Conservation (phyloP, 2,888 invertebrate genomes). For the Villa cingulata region DNA sequence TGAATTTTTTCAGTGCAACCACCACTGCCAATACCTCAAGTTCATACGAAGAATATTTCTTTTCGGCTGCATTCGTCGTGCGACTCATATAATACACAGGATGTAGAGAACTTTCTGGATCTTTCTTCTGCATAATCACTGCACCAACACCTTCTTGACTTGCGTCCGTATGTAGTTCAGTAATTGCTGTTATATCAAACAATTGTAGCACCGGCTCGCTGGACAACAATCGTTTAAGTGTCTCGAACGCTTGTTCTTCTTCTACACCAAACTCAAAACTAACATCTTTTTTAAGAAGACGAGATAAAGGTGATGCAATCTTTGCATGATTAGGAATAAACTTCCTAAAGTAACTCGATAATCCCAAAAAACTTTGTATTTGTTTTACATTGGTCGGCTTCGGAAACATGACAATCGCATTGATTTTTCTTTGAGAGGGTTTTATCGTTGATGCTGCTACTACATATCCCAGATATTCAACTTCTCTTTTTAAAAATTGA, state of each 20-base stretch:
- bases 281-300: slow-evolving; percentile 11
- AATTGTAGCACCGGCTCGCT: slow-evolving; percentile 9
- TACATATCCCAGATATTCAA: slow-evolving; percentile 16
- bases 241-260: slow-evolving; percentile 14
- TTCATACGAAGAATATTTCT: slow-evolving; percentile 13
- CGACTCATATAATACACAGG: slow-evolving; percentile 1
- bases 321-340: slow-evolving; percentile 15
- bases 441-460: slow-evolving; percentile 8
- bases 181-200: not conserved
- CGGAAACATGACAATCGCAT: slow-evolving; percentile 15
- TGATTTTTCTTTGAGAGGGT: slow-evolving; percentile 13
- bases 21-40: slow-evolving; percentile 18
- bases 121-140: not conserved
- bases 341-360: slow-evolving; percentile 17
- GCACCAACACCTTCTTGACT: slow-evolving; percentile 1
- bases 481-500: slow-evolving; percentile 15
- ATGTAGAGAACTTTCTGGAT: not conserved
- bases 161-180: not conserved
- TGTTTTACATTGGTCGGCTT: slow-evolving; percentile 15
- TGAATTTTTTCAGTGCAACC: slow-evolving; percentile 16
- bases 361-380: slow-evolving; percentile 18
- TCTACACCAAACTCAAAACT: slow-evolving; percentile 12
- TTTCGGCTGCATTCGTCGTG: not conserved
- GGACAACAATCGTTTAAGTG: slow-evolving; percentile 4
- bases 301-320: slow-evolving; percentile 13